These are phyloP conservation scores for Heliocidaris erythrogramma DNA, from an alignment of 35 echinoderm and acorn worm genomes.

Conservation along the genomic window DNA sequence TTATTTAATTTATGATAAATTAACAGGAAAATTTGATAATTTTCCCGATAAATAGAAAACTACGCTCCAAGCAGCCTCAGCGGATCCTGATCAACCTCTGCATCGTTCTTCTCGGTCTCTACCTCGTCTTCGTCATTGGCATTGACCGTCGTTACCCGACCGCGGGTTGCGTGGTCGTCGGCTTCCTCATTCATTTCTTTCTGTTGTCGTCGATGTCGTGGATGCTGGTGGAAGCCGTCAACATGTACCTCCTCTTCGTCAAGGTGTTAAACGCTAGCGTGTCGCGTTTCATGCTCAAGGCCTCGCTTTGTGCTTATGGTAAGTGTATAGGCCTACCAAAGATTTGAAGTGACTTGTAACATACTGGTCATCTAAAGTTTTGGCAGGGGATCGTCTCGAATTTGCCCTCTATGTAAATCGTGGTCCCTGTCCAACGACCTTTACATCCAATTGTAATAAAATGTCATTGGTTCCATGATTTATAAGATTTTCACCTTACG, in stretches of 20 bases:
- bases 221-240: constrained; percentile 91
- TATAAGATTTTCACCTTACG: no score
- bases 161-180: constrained; percentile 55
- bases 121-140: constrained; percentile 75
- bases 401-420: not conserved
- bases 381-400: not conserved
- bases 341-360: not conserved
- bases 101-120: constrained; percentile 69
- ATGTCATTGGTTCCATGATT: no score
- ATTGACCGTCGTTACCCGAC: constrained; percentile 52
- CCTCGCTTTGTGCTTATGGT: constrained; percentile 87
- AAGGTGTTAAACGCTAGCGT: constrained; percentile 73
- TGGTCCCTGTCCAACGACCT: not conserved
- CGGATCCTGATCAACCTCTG: constrained; percentile 73
- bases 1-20: no score
- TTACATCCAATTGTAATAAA: no score
- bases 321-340: constrained; percentile 21
- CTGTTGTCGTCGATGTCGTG: constrained; percentile 76
- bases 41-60: constrained; percentile 8
- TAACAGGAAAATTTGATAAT: not conserved
- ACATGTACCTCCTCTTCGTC: constrained; percentile 88
- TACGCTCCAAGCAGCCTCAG: constrained; percentile 33
- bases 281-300: constrained; percentile 80
- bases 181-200: constrained; percentile 81
- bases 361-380: not conserved